Percentiles rank a stretch among this genome's conserved stretches.
Evolutionary conservation across 2,888 invertebrate genomes (phyloP).

Genomic region (Steinernema scapterisci): DNA sequence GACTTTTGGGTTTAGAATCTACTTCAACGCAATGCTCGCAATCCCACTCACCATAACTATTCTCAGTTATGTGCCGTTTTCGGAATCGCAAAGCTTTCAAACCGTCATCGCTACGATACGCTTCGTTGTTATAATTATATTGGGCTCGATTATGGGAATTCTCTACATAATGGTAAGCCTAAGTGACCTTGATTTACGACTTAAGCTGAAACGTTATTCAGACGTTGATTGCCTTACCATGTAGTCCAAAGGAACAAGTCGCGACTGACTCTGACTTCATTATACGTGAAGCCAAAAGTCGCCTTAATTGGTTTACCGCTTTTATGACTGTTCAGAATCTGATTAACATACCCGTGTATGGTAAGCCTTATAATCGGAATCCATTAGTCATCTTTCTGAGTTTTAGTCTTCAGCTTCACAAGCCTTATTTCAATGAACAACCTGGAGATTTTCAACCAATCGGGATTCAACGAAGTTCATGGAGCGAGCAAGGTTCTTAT

Average conservation of each 20-base stretch:
- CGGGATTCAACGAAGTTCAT: neutral
- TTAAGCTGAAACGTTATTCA: neutral
- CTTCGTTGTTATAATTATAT: constrained; percentile 4
- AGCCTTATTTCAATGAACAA: neutral
- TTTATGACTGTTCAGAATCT: constrained; percentile 30
- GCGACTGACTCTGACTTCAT: neutral
- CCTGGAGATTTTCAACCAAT: neutral
- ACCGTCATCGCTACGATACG: neutral
- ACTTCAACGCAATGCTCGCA: neutral
- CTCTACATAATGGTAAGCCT: neutral
- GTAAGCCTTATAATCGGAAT: too few species aligned
- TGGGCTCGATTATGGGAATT: constrained; percentile 33
- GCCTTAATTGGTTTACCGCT: constrained; percentile 33
- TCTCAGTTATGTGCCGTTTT: neutral
- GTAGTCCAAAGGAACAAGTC: neutral
- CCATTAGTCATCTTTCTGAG: neutral
- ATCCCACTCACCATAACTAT: constrained; percentile 1
- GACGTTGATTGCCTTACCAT: neutral
- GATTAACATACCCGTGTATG: constrained; percentile 25
- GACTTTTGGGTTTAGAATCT: neutral
- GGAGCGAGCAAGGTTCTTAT: neutral
- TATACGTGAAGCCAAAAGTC: constrained; percentile 34
- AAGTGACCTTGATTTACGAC: neutral
- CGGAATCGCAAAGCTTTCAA: neutral
- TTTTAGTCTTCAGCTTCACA: neutral